Evolutionary conservation across 2,888 invertebrate genomes (phyloP), one percentile per base, ranked within the genome.

Genomic region (Trichopria drosophilae): DNA sequence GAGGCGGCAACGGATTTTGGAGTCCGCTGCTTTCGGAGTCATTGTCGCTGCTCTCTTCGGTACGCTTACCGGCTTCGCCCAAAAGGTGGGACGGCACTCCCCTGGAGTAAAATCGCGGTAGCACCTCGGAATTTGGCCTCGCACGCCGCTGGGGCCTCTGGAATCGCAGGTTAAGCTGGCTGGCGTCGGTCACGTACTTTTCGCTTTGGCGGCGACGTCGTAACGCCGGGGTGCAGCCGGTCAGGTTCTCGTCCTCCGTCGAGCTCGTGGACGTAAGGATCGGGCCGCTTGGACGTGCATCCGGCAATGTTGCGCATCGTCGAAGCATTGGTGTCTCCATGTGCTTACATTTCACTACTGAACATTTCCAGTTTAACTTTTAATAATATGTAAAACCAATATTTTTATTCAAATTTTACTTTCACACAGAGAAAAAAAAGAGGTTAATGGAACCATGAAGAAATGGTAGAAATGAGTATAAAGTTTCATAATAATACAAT

Each of bases 181-280:
- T 84, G 55, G 88, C 87, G 78, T 92, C 92, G 20, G 86, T 85
- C 19, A 91, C 88, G 77, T 92, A 92, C 77, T 93, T 93, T 57
- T 91, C 91, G 50, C 80, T 79, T 32, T 85, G 84, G 63, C 88
- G 84, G 63, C 90, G 85, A 23, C 92, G 81, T 15, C 91, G 81
- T 28, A 92, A 77, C 32, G 88, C 89, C 68, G 85, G 84, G 1
- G 84, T 84, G 55, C 78, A 78, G 29, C 73, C 73, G 5, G 71
- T 71, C 40, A 75, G 60, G 58, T 72, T 73, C 53, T 73, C 74
- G 28, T 73, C 75, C 54, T 72, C 75, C 29, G 72, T 69, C 23
- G 73, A 71, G 56, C 72, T 73, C 42, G 67, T 67, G 24, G 69
- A 71, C 28, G 68, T 75, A 56, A 67, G 63, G 7, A 13, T 51